Conservation (phyloP, 2,888 invertebrate species). For the Drosophila nigricruria region DNA sequence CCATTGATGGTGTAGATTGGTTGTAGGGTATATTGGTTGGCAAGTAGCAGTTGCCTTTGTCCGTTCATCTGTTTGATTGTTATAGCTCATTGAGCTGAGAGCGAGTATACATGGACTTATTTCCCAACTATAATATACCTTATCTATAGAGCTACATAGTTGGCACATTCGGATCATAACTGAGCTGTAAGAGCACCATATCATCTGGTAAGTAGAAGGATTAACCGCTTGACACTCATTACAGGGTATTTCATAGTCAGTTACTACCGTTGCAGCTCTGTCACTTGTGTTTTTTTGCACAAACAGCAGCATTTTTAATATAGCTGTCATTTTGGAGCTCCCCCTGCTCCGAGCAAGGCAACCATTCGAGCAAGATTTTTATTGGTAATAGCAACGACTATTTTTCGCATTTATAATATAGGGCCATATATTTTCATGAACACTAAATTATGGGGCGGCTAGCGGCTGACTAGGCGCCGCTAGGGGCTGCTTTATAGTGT, state of each 20-base stretch:
- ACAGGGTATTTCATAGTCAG: neutral
- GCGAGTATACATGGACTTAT: neutral
- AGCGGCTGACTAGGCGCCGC: constrained; percentile 57
- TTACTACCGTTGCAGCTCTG: neutral
- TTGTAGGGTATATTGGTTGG: neutral
- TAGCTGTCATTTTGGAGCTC: constrained; percentile 61
- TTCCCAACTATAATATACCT: neutral
- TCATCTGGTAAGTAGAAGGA: too few species aligned
- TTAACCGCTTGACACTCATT: too few species aligned
- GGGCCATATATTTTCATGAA: constrained; percentile 76
- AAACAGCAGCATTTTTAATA: constrained; percentile 78
- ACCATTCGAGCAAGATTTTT: constrained; percentile 46
- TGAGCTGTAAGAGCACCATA: too few species aligned
- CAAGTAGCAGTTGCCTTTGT: neutral
- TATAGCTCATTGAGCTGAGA: too few species aligned
- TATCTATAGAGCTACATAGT: neutral
- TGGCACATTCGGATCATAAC: too few species aligned
- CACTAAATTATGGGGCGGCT: constrained; percentile 69
- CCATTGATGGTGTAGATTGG: neutral
- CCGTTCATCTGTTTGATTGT: neutral
- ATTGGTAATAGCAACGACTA: constrained; percentile 65
- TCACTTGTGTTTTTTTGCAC: constrained; percentile 64
- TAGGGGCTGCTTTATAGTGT: constrained; percentile 9
- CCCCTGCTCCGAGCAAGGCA: neutral
- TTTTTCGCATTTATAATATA: constrained; percentile 78